phyloP scores from a whole-genome alignment of 2,888 invertebrate genomes.

The Melinaea marsaeus region DNA sequence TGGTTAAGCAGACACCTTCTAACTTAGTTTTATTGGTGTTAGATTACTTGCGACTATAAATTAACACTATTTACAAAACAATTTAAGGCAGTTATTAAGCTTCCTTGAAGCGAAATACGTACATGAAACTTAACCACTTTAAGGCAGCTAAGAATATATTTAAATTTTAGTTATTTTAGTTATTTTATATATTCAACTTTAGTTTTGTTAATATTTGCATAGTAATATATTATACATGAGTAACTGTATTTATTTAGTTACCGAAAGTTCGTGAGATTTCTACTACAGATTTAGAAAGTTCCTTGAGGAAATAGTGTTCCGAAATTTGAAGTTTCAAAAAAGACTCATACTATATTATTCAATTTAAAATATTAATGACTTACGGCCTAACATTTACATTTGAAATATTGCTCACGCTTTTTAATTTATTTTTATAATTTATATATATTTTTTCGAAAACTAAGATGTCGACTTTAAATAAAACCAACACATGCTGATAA shows the following conservation, averaged over 20 bases:
- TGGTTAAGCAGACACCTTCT: background rate
- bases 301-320: background rate
- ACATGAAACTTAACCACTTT: background rate
- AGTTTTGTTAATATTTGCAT: too few relatives aligned
- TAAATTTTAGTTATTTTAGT: too few relatives aligned
- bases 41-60: slow-evolving; percentile 1
- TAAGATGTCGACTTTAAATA: too few relatives aligned
- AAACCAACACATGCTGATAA: too few relatives aligned
- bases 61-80: background rate
- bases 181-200: too few relatives aligned
- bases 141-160: background rate
- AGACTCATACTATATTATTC: too few relatives aligned
- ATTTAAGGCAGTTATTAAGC: background rate
- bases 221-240: background rate
- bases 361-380: too few relatives aligned
- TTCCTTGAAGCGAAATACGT: background rate
- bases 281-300: slow-evolving; percentile 1
- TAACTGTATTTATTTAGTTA: background rate
- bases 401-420: too few relatives aligned
- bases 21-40: slow-evolving; percentile 6
- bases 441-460: too few relatives aligned
- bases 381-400: too few relatives aligned
- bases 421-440: too few relatives aligned
- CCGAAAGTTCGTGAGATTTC: background rate
- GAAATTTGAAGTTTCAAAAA: too few relatives aligned